These are phyloP conservation scores for Oeneis ivallda DNA, from an alignment of 2,888 invertebrate genomes.

Conservation along the genomic window DNA sequence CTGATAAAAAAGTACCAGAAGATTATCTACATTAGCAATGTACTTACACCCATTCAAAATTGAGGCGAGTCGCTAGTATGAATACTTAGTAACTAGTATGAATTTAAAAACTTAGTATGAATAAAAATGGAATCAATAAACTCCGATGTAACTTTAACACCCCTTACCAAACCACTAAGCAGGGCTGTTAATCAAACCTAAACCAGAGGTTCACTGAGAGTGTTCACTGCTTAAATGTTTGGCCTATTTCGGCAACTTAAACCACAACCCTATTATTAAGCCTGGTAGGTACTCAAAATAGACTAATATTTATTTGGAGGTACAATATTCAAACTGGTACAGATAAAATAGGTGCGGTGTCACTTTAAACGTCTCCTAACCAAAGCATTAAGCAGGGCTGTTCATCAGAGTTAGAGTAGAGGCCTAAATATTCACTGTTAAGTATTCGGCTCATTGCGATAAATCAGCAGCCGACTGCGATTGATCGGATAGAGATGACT, in stretches of 20 bases:
- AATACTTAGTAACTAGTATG: no score
- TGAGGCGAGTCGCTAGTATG: no score
- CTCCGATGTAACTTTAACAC: no score
- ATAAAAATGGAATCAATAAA: no score
- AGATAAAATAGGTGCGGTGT: not conserved
- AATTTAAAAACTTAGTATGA: no score
- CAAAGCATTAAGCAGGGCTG: slow-evolving; percentile 12
- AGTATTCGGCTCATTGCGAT: slow-evolving; percentile 52
- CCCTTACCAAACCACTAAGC: no score
- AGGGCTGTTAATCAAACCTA: no score
- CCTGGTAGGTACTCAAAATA: not conserved
- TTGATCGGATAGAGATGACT: slow-evolving; percentile 70
- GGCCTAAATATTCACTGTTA: slow-evolving; percentile 36
- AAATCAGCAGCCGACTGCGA: slow-evolving; percentile 58
- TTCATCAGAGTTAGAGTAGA: slow-evolving; percentile 15
- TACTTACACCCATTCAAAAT: no score
- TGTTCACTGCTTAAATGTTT: not conserved
- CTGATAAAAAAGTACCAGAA: not conserved
- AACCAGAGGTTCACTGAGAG: no score
- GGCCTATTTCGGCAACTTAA: not conserved
- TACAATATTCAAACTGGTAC: not conserved
- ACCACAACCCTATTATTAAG: not conserved
- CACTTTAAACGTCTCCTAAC: slow-evolving; percentile 1
- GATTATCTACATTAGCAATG: not conserved
- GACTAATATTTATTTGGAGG: not conserved